phyloP scores from a whole-genome alignment of 2,888 invertebrate genomes.

The Sericinus montela region DNA sequence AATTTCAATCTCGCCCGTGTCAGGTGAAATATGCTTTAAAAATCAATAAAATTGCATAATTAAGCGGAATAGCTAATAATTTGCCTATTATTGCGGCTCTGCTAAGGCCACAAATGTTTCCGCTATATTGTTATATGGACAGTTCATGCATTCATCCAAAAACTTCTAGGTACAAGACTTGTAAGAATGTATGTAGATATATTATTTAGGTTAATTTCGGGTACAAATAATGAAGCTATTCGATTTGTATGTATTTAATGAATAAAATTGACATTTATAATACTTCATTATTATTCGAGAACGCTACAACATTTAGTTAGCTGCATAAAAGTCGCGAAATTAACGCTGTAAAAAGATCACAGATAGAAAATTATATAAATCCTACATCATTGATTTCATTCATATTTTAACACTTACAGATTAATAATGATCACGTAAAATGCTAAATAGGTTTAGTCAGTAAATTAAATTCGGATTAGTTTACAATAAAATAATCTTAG shows the following conservation, averaged over 20 bases:
- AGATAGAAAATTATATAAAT: neutral
- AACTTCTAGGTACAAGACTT: too few species aligned
- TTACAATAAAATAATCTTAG: slow-evolving; percentile 4
- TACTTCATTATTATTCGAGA: slow-evolving; percentile 3
- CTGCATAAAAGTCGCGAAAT: neutral
- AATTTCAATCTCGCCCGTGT: too few species aligned
- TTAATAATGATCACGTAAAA: neutral
- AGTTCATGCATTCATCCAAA: too few species aligned
- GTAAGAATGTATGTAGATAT: too few species aligned
- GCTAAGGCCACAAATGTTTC: too few species aligned
- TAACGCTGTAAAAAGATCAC: neutral
- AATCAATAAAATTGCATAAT: too few species aligned
- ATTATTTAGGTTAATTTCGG: too few species aligned
- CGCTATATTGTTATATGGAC: too few species aligned
- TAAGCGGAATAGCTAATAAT: too few species aligned
- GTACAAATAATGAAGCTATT: too few species aligned
- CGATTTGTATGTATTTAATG: slow-evolving; percentile 7
- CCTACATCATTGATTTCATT: neutral
- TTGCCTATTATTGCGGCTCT: too few species aligned
- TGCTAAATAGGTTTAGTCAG: neutral
- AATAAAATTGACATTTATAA: slow-evolving; percentile 14
- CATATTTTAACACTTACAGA: neutral
- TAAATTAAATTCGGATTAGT: slow-evolving; percentile 13
- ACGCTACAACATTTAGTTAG: neutral
- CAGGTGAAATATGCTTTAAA: too few species aligned